These are phyloP conservation scores for Patella depressa DNA, from an alignment of 2,888 invertebrate genomes.

Conservation along the genomic window DNA sequence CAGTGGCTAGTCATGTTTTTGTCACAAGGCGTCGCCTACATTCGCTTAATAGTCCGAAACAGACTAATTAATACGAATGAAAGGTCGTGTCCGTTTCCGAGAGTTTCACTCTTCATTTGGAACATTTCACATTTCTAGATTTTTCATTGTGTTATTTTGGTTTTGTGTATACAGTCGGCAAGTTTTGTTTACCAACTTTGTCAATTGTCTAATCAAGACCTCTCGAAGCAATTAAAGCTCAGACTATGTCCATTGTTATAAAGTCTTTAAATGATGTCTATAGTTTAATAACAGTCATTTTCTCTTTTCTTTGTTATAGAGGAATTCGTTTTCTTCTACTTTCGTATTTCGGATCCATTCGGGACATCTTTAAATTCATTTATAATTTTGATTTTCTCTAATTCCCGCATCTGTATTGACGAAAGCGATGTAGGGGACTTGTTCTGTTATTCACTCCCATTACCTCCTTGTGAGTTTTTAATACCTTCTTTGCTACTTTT, in stretches of 20 bases:
- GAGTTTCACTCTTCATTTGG: constrained; percentile 7
- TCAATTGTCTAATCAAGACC: constrained; percentile 11
- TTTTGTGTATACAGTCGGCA: constrained; percentile 1
- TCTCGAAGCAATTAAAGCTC: constrained; percentile 6
- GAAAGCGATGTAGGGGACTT: no score
- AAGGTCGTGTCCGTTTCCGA: not conserved
- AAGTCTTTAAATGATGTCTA: not conserved
- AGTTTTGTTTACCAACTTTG: constrained; percentile 10
- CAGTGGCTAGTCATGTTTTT: no score
- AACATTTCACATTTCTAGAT: not conserved
- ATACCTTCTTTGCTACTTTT: no score
- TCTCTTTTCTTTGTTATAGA: no score
- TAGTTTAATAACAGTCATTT: constrained; percentile 7
- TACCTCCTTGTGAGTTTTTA: no score
- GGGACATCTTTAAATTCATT: no score
- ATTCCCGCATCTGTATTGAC: no score
- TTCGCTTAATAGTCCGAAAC: not conserved
- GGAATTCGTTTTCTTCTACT: no score
- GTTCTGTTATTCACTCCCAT: no score
- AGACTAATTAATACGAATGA: not conserved
- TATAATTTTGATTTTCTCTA: no score
- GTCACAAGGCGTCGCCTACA: no score
- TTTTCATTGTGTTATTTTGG: not conserved
- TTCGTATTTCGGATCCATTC: no score
- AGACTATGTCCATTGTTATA: not conserved